Base-by-base conservation (phyloP, 2,113 vertebrate species). In the Barbus barbus region DNA sequence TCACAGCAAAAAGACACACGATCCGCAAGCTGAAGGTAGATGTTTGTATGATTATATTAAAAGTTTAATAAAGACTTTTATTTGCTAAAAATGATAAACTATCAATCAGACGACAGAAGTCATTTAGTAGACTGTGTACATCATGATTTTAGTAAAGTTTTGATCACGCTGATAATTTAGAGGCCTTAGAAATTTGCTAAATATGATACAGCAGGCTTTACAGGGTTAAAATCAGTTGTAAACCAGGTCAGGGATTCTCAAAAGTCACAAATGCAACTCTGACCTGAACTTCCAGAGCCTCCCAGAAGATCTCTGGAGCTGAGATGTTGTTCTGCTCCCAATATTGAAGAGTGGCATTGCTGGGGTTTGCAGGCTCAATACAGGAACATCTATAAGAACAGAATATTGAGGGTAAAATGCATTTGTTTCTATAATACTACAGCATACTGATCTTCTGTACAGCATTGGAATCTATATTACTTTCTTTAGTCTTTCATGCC, bases 321-420 rank as follows among this genome's bases (percentile, higher is more conserved):
- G 98, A 96, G 90, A 97, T 93, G 88, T 99, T 99, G 84, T 95
- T 94, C 76, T 93, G 89, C 73, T 94, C 95, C 98, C 98, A 99
- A 71, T 94, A 96, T 65, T 84, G 92, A 87, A 97, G 77, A 3
- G 98, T 99, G 74, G 93, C 95, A 90, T 99, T 99, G 91, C 93
- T 96, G 61, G 97, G 97, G 90, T 96, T 94, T 76, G 94, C 91
- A 77, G 98, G 98, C 89, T 98, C 97, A 84, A 96, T 91, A 87
- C 98, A 99, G 81, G 90, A 95, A 91, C 98, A 99, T 84, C 98
- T 99, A 94, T 44, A 86, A 83, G 83, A 74, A 41, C 38, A 90
- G 56, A 92, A 44, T 9, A 58, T 58, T 18, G 0, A 31, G 28
- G 61, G 6, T 20, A 33, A 67, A 36, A 4, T 67, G 31, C 63